Conservation (phyloP, 2,797 vertebrate species). For the Fratercula arctica region DNA sequence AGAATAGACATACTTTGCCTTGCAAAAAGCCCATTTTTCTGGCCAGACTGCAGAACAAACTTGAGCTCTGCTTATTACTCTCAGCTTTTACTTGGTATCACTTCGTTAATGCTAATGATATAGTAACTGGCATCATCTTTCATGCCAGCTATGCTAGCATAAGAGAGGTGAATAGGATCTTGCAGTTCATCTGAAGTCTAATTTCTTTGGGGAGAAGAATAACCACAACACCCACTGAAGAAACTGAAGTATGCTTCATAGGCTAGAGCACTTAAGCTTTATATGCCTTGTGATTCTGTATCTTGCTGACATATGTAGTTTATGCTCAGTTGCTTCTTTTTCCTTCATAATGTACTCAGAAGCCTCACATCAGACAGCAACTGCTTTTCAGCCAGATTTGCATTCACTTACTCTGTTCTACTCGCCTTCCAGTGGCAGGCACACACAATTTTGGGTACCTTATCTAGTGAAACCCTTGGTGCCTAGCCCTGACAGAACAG, state of each 20-base stretch:
- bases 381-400: not conserved
- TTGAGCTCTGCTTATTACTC: not conserved
- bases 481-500: not conserved
- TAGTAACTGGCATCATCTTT: not conserved
- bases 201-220: not conserved
- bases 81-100: not conserved
- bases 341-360: not conserved
- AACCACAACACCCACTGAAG: not conserved
- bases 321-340: not conserved
- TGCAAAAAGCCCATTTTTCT: not conserved
- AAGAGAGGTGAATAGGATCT: not conserved
- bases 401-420: not conserved
- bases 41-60: not conserved
- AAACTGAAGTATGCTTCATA: not conserved
- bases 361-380: not conserved
- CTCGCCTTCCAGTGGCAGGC: not conserved
- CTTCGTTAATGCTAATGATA: not conserved
- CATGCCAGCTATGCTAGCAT: not conserved
- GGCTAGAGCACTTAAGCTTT: not conserved
- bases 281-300: not conserved
- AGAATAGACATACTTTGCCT: not conserved
- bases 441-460: not conserved
- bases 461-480: not conserved
- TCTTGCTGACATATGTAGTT: not conserved
- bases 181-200: not conserved